Evolutionary conservation across 37 sponge, comb jelly and placozoan genomes (phyloP).

Genomic region (Amphimedon queenslandica): DNA sequence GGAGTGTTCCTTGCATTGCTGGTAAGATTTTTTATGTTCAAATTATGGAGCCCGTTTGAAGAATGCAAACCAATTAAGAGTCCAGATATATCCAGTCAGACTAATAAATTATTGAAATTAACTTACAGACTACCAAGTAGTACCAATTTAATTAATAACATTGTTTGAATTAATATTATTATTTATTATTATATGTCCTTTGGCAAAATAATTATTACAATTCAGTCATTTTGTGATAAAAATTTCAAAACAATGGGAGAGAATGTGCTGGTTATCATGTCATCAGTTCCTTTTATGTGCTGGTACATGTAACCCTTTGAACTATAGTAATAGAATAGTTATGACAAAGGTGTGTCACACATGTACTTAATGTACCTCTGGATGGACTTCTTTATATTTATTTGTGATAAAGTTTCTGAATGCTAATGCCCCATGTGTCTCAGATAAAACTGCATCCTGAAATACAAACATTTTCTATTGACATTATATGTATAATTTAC

Average conservation of each 20-base stretch:
- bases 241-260: not conserved
- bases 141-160: not conserved
- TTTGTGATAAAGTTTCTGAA: constrained; percentile 65
- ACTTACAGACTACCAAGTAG: not conserved
- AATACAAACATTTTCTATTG: not conserved
- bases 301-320: not conserved
- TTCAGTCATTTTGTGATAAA: not conserved
- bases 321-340: not conserved
- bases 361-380: constrained; percentile 24
- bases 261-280: too few species aligned
- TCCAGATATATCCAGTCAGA: too few species aligned
- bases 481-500: too few species aligned
- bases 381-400: constrained; percentile 36
- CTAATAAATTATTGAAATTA: not conserved
- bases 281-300: too few species aligned
- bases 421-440: constrained; percentile 73
- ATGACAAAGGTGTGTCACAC: not conserved
- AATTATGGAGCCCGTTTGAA: constrained; percentile 75
- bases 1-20: constrained; percentile 58
- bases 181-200: not conserved
- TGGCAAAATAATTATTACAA: too few species aligned
- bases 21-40: constrained; percentile 51
- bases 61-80: too few species aligned
- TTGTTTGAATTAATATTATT: too few species aligned
- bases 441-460: constrained; percentile 51